A percentile compares a stretch with the other conserved stretches of the same genome.
Conservation (phyloP, 2,888 invertebrate species). For the Mesorhabditis belari region DNA sequence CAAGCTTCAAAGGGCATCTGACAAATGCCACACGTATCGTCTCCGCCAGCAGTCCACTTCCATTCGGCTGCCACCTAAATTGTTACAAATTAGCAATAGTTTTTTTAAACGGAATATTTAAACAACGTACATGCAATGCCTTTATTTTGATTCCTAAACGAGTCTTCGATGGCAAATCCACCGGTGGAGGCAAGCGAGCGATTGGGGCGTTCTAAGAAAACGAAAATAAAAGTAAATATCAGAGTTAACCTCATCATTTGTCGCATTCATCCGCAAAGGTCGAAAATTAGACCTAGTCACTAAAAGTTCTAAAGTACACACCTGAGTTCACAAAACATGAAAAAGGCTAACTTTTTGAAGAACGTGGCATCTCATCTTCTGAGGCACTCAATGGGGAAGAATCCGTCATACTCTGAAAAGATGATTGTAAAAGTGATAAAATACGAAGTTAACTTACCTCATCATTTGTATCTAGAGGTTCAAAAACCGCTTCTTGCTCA, state of each 20-base stretch:
- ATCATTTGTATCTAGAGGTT: no score
- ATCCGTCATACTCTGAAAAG: no score
- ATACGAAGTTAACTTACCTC: no score
- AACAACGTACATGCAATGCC: constrained; percentile 19
- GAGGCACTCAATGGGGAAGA: no score
- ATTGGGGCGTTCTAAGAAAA: background rate
- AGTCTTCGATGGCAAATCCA: constrained; percentile 14
- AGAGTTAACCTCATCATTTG: background rate
- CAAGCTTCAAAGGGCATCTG: constrained; percentile 88
- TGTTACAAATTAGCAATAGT: background rate
- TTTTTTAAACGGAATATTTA: no score
- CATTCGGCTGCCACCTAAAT: constrained; percentile 68
- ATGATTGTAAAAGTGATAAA: no score
- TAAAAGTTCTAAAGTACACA: no score
- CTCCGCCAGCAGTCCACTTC: constrained; percentile 91
- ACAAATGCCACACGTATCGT: constrained; percentile 98
- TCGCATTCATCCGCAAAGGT: background rate
- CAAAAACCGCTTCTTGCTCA: no score
- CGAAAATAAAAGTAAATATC: background rate
- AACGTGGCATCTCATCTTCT: no score
- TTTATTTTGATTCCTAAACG: constrained; percentile 17
- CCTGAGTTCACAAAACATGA: no score
- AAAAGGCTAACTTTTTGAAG: no score
- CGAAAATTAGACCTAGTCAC: no score
- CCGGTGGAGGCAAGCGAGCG: constrained; percentile 1